Evolutionary conservation across 2,113 vertebrate species (phyloP), one percentile per base, ranked within the genome.

Genomic region (Lophotis ruficrista): DNA sequence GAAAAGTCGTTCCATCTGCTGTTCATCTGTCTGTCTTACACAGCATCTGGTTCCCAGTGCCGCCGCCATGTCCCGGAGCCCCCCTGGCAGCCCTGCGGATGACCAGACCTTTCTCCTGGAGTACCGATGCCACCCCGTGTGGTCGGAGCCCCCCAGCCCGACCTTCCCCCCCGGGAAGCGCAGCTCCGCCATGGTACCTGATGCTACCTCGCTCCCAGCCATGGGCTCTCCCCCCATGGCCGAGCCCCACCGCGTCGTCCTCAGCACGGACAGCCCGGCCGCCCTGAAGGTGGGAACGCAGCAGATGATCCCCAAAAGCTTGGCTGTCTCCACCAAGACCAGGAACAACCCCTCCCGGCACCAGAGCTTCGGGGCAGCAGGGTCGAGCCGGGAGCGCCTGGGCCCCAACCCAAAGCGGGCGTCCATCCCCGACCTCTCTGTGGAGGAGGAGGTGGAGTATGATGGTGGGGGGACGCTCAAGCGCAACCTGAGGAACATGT

Each of bases 401-500:
- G 61, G 89, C 25, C 60, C 98, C 4, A 68, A 95, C 23, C 94
- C 87, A 1, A 97, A 89, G 57, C 84, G 90, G 79, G 9, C 70
- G 7, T 82, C 98, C 0, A 17, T 97, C 7, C 91, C 98, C 14
- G 76, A 98, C 33, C 12, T 98, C 61, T 97, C 97, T 10, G 92
- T 96, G 97, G 98, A 99, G 3, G 98, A 89, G 16, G 98, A 98
- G 5, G 18, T 92, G 19, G 91, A 94, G 18, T 94, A 94, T 2
- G 98, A 97, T 3, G 92, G 96, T 0, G 97, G 97, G 5, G 98
- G 97, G 5, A 5, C 72, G 12, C 88, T 98, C 62, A 97, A 97
- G 48, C 98, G 99, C 48, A 99, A 99, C 92, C 98, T 99, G 62
- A 98, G 99, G 94, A 99, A 98, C 97, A 98, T 98, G 94, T 99